Evolutionary conservation across 2,888 invertebrate species (phyloP).

Genomic region (Leptopilina syphax): DNA sequence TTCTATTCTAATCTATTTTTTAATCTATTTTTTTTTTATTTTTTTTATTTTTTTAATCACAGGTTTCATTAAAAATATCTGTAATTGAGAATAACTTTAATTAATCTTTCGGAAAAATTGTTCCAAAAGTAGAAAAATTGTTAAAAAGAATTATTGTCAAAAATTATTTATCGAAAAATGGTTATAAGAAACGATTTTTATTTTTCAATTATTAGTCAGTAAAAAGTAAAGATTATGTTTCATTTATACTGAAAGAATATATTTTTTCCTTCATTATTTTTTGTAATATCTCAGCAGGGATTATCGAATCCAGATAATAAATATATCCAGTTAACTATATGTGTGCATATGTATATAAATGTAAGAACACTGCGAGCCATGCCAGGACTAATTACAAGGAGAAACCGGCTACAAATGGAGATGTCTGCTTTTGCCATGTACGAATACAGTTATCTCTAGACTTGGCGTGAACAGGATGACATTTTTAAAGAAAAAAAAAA

Average conservation of each 20-base stretch:
- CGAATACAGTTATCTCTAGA: constrained; percentile 36
- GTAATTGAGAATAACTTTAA: too few relatives aligned
- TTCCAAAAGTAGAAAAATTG: too few relatives aligned
- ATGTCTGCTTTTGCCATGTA: constrained; percentile 21
- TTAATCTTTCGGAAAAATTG: too few relatives aligned
- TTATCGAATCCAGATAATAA: constrained; percentile 36
- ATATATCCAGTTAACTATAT: constrained; percentile 34
- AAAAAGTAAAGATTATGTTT: constrained; percentile 25
- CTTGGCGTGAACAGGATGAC: constrained; percentile 21
- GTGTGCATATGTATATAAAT: too few relatives aligned
- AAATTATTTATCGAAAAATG: background rate
- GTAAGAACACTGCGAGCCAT: constrained; percentile 19
- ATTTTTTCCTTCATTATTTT: background rate
- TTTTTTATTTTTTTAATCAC: too few relatives aligned
- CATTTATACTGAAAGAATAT: background rate
- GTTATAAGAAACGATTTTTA: background rate
- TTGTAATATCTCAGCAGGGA: constrained; percentile 23
- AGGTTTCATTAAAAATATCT: too few relatives aligned
- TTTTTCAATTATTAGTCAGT: background rate
- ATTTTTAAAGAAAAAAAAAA: background rate
- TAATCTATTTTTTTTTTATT: too few relatives aligned
- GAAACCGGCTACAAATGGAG: constrained; percentile 34
- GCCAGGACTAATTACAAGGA: constrained; percentile 38
- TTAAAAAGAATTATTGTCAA: too few relatives aligned
- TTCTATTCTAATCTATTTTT: too few relatives aligned